Evolutionary conservation across 1,140 invertebrate genomes (phyloP), one percentile per base, ranked within the genome.

Genomic region (Diabrotica undecimpunctata): DNA sequence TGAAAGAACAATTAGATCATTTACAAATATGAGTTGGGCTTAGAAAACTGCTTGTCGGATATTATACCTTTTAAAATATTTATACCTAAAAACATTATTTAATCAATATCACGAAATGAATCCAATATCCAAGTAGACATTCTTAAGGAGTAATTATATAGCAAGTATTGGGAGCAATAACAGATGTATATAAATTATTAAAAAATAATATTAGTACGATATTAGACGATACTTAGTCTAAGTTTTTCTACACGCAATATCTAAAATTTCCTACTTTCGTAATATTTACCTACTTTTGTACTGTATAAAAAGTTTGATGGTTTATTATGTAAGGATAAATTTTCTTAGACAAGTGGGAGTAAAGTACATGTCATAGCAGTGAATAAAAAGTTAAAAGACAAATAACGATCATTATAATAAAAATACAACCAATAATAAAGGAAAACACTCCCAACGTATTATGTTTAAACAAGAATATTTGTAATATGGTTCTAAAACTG

Each of bases 121-220:
- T 58, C 25, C 63, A 25, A 38, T 57, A 39, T 12, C 9, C n/a
- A 39, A 41, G 52, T 39, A 11, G 11, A 12, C 50, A 8, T 58
- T 59, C 46, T 54, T 46, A 35, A 38, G 37, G 36, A 65, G 25
- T 65, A 59, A 65, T 65, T 65, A 65, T 60, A 64, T 39, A 50
- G 14, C 59, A 12, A 11, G 57, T 51, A 55, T 55, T 41, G 25
- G 50, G 61, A 25, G 41, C 46, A 60, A 65, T 10, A 51, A 12
- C 63, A 65, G 63, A 60, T 65, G 56, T 52, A 8, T 59, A 59
- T 65, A 58, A 58, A 65, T 59, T 59, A 65, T 65, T 62, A 65
- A 46, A 65, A 52, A 50, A 52, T 51, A 37, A 57, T 12, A 37
- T n/a, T 55, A 36, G 8, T 36, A 55, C 12, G 7, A 39, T 59